These are phyloP conservation scores for Chelidonichthys spinosus DNA, from an alignment of 2,797 vertebrate genomes.

Conservation along the genomic window DNA sequence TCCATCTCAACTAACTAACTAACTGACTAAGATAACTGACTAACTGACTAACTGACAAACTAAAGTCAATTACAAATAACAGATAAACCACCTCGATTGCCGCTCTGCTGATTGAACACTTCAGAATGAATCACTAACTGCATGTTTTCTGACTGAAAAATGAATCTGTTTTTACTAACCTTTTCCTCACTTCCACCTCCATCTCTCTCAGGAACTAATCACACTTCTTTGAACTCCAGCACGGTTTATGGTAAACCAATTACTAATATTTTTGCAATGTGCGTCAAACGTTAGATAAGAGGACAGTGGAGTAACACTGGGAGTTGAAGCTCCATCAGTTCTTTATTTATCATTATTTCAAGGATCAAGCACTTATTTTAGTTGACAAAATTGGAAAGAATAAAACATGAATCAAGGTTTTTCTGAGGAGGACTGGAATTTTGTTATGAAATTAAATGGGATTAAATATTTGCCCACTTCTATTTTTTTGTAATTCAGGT, in stretches of 20 bases:
- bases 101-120: constrained; percentile 5
- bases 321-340: neutral
- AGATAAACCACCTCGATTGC: neutral
- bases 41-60: neutral
- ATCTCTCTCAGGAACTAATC: constrained; percentile 59
- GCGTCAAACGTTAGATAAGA: neutral
- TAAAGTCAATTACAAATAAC: neutral
- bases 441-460: neutral
- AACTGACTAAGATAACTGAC: neutral
- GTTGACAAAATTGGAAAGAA: neutral
- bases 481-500: neutral
- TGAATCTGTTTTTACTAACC: constrained; percentile 39
- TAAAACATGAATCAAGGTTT: neutral
- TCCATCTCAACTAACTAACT: neutral
- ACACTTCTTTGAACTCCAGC: constrained; percentile 7
- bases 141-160: neutral
- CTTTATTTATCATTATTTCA: neutral
- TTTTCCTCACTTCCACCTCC: constrained; percentile 24
- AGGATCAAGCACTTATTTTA: neutral
- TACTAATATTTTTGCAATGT: neutral
- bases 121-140: constrained; percentile 12
- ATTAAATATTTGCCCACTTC: constrained; percentile 1
- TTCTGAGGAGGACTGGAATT: neutral
- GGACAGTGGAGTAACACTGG: neutral
- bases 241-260: constrained; percentile 49